Base-by-base conservation (phyloP, 2,888 invertebrate species). In the Clusia tigrina region DNA sequence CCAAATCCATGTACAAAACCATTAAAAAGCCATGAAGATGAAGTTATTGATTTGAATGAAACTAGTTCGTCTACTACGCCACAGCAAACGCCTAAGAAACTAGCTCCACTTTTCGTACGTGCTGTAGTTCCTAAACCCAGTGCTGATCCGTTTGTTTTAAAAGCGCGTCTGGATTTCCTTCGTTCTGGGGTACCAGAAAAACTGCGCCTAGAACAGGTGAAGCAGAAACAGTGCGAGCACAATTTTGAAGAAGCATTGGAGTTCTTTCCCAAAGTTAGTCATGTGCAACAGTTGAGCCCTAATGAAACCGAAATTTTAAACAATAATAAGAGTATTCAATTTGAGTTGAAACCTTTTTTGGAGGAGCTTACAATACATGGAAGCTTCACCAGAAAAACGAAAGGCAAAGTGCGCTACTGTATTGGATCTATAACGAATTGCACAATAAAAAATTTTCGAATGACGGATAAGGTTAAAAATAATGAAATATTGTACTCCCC, bases 41-140 rank as follows among this genome's bases (percentile, higher is more conserved):
- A 78, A 42, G 67, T 77, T 2, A 81, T 81, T 20, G 74, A 78
- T 54, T 58, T 81, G 61, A 81, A 81, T 61, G 71, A 60, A 2
- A 77, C 74, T 20, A 79, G 79, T 62, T 38, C 72, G 10, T 10
- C 54, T 22, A 69, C 73, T 25, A 71, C 76, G 1, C 63, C 69
- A 2, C 76, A 76, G 70, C 82, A 81, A 67, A 76, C 76, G 12
- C 77, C 84, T 17, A 73, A 80, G 48, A 90, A 90, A 81, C 76
- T 91, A 48, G 92, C 92, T 1, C 91, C 93, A n/a, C 85, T 93
- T 53, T 93, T 93, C 81, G 76, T 86, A 1, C 87, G 85, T 64
- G 78, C 80, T 51, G 76, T 66, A 25, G 42, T 81, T 46, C 80
- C 86, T 12, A 90, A 89, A 81, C 86, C 85, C 6, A 87, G 86